These are phyloP conservation scores for Peromyscus californicus DNA, from an alignment of 2,113 vertebrate genomes.

Conservation along the genomic window DNA sequence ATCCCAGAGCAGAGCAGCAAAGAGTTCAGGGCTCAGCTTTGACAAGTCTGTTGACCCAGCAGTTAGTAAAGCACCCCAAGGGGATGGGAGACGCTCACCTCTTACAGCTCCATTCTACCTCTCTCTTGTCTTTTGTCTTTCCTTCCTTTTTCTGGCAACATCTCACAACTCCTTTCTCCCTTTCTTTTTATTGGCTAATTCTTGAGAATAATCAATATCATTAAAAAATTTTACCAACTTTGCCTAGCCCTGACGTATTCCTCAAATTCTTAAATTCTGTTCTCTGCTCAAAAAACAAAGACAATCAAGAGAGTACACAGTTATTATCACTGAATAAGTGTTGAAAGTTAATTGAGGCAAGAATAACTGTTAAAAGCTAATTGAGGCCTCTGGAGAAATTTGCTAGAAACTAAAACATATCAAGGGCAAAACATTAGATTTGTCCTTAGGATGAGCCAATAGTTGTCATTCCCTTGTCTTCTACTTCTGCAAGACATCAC, in stretches of 20 bases:
- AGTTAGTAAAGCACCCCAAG: background rate
- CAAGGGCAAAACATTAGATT: slow-evolving; percentile 37
- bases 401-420: slow-evolving; percentile 42
- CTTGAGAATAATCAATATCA: background rate
- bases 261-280: slow-evolving; percentile 1
- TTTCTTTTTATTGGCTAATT: background rate
- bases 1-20: background rate
- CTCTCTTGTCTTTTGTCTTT: background rate
- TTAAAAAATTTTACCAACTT: background rate
- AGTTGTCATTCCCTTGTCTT: slow-evolving; percentile 8
- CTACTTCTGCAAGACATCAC: slow-evolving; percentile 33
- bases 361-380: background rate
- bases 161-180: background rate
- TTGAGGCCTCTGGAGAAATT: slow-evolving; percentile 5
- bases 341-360: background rate
- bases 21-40: background rate
- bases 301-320: background rate
- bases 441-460: slow-evolving; percentile 8
- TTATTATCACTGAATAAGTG: background rate
- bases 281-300: background rate
- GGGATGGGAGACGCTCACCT: background rate
- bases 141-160: background rate
- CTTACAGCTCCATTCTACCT: background rate
- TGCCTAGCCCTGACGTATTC: background rate
- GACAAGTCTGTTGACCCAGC: background rate